Base-by-base conservation (phyloP, 2,113 vertebrate genomes). In the Phrynosoma platyrhinos region DNA sequence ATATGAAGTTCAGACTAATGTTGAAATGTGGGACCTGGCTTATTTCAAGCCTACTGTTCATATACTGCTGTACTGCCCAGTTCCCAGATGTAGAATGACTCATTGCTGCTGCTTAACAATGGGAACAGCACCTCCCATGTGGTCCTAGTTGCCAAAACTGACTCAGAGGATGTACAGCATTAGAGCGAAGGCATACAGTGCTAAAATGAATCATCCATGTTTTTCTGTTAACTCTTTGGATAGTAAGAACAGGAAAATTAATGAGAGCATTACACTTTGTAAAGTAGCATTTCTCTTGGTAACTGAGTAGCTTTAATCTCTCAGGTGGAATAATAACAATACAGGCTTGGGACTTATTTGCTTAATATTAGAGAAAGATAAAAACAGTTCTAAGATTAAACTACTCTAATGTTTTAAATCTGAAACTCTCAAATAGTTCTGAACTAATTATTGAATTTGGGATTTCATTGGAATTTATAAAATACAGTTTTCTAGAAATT, bases 31-130 rank as follows among this genome's bases (percentile, higher is more conserved):
- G 84, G 83, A 86, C 75, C 68, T 77, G 90, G 88, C 91, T 94
- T 78, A 1, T 93, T 91, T 88, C 42, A 90, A 91, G 13, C 72
- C 66, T 92, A 80, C 52, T 93, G 89, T 91, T 95, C 92, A 87
- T 62, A 12, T 89, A 88, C 90, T 95, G 94, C 90, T 92, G 42
- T 82, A 87, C 91, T 93, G 91, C 66, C 84, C 83, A 36, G 79
- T 94, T 95, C 93, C 95, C 95, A 95, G 95, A 94, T 95, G 93
- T 94, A 88, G 91, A 77, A 81, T 95, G 95, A 95, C 91, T 96
- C 95, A 95, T 91, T 12, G 21, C 36, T 68, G 85, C 83, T 69
- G 2, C 79, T 90, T 89, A 93, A 92, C 92, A 94, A 95, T 95
- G 93, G 94, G 94, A 95, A 94, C 92, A 89, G 90, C 94, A 90